Conservation (phyloP, 2,888 invertebrate species). For the Therioaphis trifolii region DNA sequence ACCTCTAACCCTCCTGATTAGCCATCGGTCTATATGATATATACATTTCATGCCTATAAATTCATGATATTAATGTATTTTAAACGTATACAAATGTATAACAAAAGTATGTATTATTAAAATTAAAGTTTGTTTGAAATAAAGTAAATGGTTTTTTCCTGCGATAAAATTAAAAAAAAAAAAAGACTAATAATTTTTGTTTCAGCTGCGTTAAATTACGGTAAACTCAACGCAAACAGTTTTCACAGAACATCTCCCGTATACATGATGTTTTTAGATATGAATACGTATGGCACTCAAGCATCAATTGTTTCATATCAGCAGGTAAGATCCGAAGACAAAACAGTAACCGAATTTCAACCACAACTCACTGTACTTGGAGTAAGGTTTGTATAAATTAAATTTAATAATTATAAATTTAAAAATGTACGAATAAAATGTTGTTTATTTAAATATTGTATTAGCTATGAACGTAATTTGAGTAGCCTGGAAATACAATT, state of each 20-base stretch:
- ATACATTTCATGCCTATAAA: too few relatives aligned
- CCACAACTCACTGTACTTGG: constrained; percentile 92
- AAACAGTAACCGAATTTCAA: constrained; percentile 87
- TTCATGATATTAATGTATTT: too few relatives aligned
- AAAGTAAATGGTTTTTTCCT: too few relatives aligned
- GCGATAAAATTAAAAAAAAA: too few relatives aligned
- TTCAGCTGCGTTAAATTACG: constrained; percentile 93
- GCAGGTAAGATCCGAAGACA: constrained; percentile 90
- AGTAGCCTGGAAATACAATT: constrained; percentile 95
- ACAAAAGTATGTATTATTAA: too few relatives aligned
- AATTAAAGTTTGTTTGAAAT: too few relatives aligned
- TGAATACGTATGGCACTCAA: constrained; percentile 95
- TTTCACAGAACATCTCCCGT: constrained; percentile 89
- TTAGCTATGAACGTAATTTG: constrained; percentile 80
- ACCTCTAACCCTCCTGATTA: too few relatives aligned
- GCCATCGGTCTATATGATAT: too few relatives aligned
- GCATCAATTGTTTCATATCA: constrained; percentile 92
- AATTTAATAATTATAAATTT: background rate
- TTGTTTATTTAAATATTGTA: constrained; percentile 69
- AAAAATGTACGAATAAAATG: background rate
- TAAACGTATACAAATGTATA: too few relatives aligned
- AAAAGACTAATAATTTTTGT: too few relatives aligned
- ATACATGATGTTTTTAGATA: constrained; percentile 95
- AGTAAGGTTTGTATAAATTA: constrained; percentile 79
- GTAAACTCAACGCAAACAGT: constrained; percentile 90